These are phyloP conservation scores for Tetramorium simillimum DNA, from an alignment of 1,140 invertebrate genomes.

Conservation along the genomic window DNA sequence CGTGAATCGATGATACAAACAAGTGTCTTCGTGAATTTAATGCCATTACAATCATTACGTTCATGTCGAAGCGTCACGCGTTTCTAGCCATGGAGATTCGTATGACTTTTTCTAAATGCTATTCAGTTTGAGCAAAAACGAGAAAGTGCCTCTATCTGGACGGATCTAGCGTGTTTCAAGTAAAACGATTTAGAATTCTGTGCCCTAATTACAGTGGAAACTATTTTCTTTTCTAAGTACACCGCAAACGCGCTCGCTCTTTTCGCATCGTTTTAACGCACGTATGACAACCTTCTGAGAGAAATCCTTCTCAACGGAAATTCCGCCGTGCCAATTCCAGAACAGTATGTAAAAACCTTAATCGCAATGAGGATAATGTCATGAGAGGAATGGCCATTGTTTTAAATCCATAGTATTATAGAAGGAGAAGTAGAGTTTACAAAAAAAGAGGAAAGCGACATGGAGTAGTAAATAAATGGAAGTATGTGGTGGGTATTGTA, in stretches of 20 bases:
- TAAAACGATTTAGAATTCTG: conserved; percentile 39
- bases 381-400: conserved; percentile 77
- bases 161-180: not conserved
- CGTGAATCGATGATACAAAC: not conserved
- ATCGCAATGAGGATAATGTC: conserved; percentile 77
- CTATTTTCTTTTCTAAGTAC: conserved; percentile 45
- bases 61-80: not conserved
- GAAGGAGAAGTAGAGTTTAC: not conserved
- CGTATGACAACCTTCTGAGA: conserved; percentile 42
- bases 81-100: conserved; percentile 29
- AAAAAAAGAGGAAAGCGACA: conserved; percentile 6
- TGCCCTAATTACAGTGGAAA: conserved; percentile 40
- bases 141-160: conserved; percentile 31
- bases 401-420: conserved; percentile 57
- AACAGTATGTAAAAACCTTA: conserved; percentile 68
- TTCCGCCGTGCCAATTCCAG: conserved; percentile 48
- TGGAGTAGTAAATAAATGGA: not conserved
- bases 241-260: not conserved
- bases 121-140: conserved; percentile 37
- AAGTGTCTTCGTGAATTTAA: conserved; percentile 9
- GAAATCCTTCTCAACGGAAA: conserved; percentile 63
- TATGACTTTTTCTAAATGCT: conserved; percentile 38
- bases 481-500: not conserved
- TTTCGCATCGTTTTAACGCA: conserved; percentile 31
- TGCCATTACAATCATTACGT: not conserved